Base-by-base conservation (phyloP, 2,113 vertebrate genomes). In the Phylloscopus trochilus region DNA sequence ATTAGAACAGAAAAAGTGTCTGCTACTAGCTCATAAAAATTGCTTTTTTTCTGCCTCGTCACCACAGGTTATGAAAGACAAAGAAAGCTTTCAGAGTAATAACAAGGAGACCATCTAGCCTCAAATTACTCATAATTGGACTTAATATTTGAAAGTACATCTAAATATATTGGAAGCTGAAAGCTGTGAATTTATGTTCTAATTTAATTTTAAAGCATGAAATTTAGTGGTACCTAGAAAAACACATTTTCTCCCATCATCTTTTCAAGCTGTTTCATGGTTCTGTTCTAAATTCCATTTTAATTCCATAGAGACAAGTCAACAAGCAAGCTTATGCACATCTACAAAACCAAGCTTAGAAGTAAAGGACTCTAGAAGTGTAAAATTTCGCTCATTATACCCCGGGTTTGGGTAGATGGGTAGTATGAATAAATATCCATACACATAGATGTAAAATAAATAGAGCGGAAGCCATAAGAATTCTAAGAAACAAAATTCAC, bases 1-100 rank as follows among this genome's bases (percentile, higher is more conserved):
- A 97, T 97, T 96, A 95, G 88, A 95, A 84, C 53, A 90, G 89
- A 94, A 95, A 89, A 92, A 95, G 39, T 82, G 58, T 79, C 86
- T 90, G 85, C 79, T 93, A 86, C 75, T 77, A 77, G 70, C 83
- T 91, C 81, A 86, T 74, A 75, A 93, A 93, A 92, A 83, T 62
- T 77, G 26, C 16, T 59, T 93, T 88, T 88, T 94, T 96, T 75
- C 67, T 92, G 69, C 80, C 52, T 94, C 68, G 73, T 96, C 90
- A 96, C 67, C 60, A 93, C 60, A 93, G 86, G 80, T 95, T 96
- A 72, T 88, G 58, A 95, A 93, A 94, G 90, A 95, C 90, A 95
- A 92, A 89, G 75, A 84, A 91, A 86, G 66, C 92, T 87, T 89
- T 90, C 64, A 81, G 64, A 81, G 76, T 62, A 95, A 85, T 85